phyloP scores from a whole-genome alignment of 2,113 vertebrate genomes.

The Myotis brandtii region DNA sequence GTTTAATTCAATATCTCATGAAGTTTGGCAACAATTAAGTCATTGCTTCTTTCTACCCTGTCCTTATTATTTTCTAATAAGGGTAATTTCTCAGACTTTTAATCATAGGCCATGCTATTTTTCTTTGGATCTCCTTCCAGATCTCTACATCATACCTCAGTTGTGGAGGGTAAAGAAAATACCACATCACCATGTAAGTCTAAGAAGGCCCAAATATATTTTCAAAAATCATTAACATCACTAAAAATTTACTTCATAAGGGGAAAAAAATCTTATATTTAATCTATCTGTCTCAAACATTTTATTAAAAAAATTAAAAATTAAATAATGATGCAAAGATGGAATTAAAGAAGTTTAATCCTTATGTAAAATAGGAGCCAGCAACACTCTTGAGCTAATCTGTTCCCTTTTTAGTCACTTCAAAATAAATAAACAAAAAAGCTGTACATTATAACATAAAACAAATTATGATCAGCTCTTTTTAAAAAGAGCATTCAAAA shows the following conservation, averaged over 20 bases:
- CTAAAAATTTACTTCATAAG: not conserved
- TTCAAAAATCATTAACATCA: not conserved
- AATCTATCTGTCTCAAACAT: not conserved
- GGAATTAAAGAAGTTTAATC: slow-evolving; percentile 85
- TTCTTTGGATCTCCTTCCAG: not conserved
- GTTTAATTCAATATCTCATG: not conserved
- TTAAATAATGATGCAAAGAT: not conserved
- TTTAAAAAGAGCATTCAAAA: slow-evolving; percentile 4
- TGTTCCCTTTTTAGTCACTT: slow-evolving; percentile 94
- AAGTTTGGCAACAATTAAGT: not conserved
- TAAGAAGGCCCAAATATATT: not conserved
- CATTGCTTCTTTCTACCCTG: not conserved
- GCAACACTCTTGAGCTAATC: slow-evolving; percentile 92
- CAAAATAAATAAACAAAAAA: slow-evolving; percentile 88
- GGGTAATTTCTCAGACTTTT: not conserved
- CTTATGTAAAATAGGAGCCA: slow-evolving; percentile 95
- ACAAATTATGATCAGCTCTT: slow-evolving; percentile 99
- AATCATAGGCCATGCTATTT: not conserved
- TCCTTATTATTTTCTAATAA: not conserved
- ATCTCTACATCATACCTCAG: not conserved
- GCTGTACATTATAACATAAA: slow-evolving; percentile 99
- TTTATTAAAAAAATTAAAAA: not conserved
- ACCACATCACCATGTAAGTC: not conserved
- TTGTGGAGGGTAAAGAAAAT: not conserved
- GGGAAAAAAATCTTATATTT: not conserved